Evolutionary conservation across 2,113 vertebrate species (phyloP).

Genomic region (Tenrec ecaudatus): DNA sequence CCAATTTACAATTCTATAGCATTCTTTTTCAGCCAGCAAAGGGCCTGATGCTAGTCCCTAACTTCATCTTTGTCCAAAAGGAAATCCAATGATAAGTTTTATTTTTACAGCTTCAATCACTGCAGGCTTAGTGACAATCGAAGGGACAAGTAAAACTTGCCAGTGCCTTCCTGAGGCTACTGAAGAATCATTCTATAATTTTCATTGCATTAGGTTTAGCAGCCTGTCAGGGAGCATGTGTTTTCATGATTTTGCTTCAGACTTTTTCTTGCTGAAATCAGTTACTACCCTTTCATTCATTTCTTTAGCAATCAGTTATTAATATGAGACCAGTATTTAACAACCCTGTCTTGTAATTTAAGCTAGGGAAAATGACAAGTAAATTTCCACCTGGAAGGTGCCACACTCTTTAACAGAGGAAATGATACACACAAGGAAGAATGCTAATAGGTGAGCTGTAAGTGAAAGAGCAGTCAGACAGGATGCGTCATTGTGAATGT

Average conservation of each 20-base stretch:
- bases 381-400: neutral
- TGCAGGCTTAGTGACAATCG: neutral
- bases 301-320: slow-evolving; percentile 12
- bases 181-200: slow-evolving; percentile 33
- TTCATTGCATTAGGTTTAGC: neutral
- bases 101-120: slow-evolving; percentile 30
- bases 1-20: neutral
- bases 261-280: neutral
- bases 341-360: neutral
- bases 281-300: neutral
- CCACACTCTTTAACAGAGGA: neutral
- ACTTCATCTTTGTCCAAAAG: neutral
- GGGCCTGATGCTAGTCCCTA: neutral
- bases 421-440: neutral
- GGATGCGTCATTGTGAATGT: neutral
- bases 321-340: neutral
- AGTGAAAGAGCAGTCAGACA: neutral
- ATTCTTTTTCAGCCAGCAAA: neutral
- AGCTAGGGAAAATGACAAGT: slow-evolving; percentile 17
- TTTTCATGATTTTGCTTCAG: neutral
- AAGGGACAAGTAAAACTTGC: neutral
- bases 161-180: neutral
- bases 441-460: neutral
- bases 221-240: neutral
- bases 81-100: neutral